Conservation (phyloP, 1,140 invertebrate species). For the Meteorus sp. region DNA sequence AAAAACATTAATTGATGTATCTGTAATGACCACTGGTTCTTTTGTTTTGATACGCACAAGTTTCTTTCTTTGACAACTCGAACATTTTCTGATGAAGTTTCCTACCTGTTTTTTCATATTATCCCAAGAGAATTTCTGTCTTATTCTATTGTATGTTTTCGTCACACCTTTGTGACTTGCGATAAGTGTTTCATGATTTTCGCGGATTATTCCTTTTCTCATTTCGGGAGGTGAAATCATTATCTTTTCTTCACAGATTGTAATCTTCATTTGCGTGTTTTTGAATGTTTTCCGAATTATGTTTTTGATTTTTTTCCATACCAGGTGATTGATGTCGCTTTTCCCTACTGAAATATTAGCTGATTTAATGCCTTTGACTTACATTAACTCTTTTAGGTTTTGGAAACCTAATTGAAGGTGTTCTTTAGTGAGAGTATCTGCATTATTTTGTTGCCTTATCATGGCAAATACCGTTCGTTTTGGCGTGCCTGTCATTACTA, state of each 20-base stretch:
- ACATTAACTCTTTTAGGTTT: too few relatives aligned
- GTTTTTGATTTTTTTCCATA: too few relatives aligned
- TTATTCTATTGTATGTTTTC: background rate
- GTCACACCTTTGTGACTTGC: constrained; percentile 1
- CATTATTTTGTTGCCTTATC: too few relatives aligned
- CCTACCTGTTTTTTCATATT: constrained; percentile 1
- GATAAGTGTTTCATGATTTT: background rate
- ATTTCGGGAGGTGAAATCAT: background rate
- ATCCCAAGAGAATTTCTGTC: constrained; percentile 13
- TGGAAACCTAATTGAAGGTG: too few relatives aligned
- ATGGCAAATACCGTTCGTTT: too few relatives aligned
- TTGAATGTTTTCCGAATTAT: too few relatives aligned
- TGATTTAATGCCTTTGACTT: too few relatives aligned
- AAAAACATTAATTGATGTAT: constrained; percentile 31
- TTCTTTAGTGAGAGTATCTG: too few relatives aligned
- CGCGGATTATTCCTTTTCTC: background rate
- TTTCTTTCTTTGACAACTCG: constrained; percentile 8
- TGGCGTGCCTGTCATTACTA: too few relatives aligned
- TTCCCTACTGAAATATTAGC: too few relatives aligned
- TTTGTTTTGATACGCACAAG: constrained; percentile 1
- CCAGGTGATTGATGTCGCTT: too few relatives aligned
- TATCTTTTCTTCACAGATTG: constrained; percentile 5
- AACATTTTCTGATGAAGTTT: background rate
- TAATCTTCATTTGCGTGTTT: constrained; percentile 9
- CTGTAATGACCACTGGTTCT: constrained; percentile 13